Percentiles rank a stretch among this genome's conserved stretches.
These are phyloP conservation scores for Artemia sinica DNA, from an alignment of 2,888 invertebrate species.

Conservation along the genomic window DNA sequence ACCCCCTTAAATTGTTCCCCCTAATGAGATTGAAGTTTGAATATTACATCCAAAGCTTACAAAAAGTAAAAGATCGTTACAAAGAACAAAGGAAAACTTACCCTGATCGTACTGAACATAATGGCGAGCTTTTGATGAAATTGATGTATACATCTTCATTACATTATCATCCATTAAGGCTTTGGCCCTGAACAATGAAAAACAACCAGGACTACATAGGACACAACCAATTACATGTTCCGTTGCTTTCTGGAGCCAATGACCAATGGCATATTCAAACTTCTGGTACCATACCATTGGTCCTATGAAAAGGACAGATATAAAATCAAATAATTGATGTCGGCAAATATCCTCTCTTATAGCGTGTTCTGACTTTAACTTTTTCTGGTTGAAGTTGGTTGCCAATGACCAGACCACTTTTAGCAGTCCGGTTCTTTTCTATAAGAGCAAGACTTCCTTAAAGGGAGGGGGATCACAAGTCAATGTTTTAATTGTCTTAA, in stretches of 20 bases:
- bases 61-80: no score
- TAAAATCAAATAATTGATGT: no score
- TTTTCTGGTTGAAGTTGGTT: background rate
- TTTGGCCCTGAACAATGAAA: slow-evolving; percentile 69
- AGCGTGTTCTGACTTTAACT: no score
- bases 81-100: slow-evolving; percentile 26
- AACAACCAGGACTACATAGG: slow-evolving; percentile 78
- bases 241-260: slow-evolving; percentile 81
- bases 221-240: slow-evolving; percentile 79
- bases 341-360: no score
- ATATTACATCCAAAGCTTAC: no score
- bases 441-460: no score
- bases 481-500: no score
- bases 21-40: no score
- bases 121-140: slow-evolving; percentile 56
- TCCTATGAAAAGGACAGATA: slow-evolving; percentile 34
- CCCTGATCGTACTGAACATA: slow-evolving; percentile 84
- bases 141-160: slow-evolving; percentile 68
- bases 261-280: slow-evolving; percentile 78
- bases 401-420: background rate
- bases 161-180: slow-evolving; percentile 80
- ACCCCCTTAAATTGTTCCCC: no score
- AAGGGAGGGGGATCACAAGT: no score
- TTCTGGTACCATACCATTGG: slow-evolving; percentile 72
- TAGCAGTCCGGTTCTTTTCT: no score